Percentiles rank a stretch among this genome's conserved stretches.
phyloP scores from a whole-genome alignment of 2,888 invertebrate species.

The Carpatolechia fugitivella region DNA sequence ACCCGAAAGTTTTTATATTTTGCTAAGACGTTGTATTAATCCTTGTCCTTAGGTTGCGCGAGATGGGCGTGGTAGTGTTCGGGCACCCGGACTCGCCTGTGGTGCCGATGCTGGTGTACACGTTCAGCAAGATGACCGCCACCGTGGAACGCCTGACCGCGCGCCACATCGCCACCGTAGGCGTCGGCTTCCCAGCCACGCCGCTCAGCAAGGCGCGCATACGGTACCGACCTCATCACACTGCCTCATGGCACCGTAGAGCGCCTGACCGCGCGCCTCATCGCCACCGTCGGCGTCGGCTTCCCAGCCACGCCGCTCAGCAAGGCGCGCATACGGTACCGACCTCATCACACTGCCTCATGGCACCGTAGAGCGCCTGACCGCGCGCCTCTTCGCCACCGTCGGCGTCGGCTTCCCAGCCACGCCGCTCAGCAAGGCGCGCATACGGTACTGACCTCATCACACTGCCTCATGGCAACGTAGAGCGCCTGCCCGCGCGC shows the following conservation, averaged over 20 bases:
- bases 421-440: constrained; percentile 94
- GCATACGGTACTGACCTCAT: constrained; percentile 81
- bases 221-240: constrained; percentile 55
- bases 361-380: constrained; percentile 87
- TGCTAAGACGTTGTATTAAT: too few relatives aligned
- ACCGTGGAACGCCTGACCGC: constrained; percentile 91
- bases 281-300: constrained; percentile 97
- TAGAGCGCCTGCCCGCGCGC: constrained; percentile 88
- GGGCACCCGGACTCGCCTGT: constrained; percentile 98
- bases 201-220: constrained; percentile 95
- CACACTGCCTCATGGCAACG: constrained; percentile 57
- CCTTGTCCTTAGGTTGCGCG: constrained; percentile 86
- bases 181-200: constrained; percentile 98
- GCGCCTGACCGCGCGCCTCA: constrained; percentile 86
- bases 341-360: neutral
- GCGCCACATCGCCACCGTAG: constrained; percentile 93
- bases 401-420: constrained; percentile 99
- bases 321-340: constrained; percentile 89
- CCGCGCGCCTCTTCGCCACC: constrained; percentile 90
- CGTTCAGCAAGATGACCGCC: constrained; percentile 96
- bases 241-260: constrained; percentile 80
- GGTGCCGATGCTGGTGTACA: constrained; percentile 96
- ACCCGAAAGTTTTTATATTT: too few relatives aligned
- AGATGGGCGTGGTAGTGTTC: constrained; percentile 94
- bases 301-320: constrained; percentile 98